Conservation (phyloP, 2,113 vertebrate species). For the Eclectus roratus region DNA sequence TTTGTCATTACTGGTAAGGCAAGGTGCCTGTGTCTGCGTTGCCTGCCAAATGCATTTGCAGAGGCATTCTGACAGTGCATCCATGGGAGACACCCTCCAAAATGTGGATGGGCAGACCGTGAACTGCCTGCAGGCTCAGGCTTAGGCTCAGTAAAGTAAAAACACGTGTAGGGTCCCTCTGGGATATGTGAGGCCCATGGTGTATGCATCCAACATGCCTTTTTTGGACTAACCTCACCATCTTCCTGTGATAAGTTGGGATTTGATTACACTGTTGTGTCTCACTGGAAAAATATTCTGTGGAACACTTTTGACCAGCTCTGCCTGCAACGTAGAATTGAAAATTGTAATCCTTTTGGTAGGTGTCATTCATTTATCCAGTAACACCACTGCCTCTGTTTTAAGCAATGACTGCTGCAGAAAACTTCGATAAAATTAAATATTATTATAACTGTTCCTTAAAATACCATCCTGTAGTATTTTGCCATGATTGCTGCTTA, state of each 20-base stretch:
- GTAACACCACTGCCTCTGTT: not conserved
- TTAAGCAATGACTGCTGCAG: not conserved
- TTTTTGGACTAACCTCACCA: not conserved
- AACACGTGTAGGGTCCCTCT: not conserved
- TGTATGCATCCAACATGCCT: fast-evolving
- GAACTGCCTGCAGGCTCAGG: not conserved
- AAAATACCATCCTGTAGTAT: not conserved
- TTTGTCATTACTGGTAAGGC: not conserved
- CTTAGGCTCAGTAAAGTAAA: not conserved
- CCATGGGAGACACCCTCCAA: not conserved
- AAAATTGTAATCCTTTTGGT: not conserved
- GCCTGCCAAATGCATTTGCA: not conserved
- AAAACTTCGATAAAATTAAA: not conserved
- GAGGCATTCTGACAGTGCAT: not conserved
- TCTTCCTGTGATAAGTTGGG: not conserved
- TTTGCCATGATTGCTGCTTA: not conserved
- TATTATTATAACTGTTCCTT: not conserved
- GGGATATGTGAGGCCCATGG: not conserved
- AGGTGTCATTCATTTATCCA: not conserved
- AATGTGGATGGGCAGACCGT: not conserved
- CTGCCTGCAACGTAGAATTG: not conserved
- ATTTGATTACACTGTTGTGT: not conserved
- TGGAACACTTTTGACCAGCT: not conserved
- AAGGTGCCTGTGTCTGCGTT: fast-evolving
- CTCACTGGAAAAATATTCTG: not conserved